phyloP scores from a whole-genome alignment of 2,797 vertebrate genomes.

The Bufotes viridis region DNA sequence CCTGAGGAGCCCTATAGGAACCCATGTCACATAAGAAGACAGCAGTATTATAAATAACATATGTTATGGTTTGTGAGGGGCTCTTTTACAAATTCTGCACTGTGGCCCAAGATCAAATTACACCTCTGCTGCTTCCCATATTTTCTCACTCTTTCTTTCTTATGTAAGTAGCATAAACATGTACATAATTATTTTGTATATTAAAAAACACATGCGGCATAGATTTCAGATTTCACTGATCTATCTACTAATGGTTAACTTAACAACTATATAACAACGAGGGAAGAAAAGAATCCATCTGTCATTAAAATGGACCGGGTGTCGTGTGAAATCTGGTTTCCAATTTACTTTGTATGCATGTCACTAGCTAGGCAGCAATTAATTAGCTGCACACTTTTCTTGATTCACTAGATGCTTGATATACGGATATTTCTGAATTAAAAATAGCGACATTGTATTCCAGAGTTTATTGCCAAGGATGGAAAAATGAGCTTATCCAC shows the following conservation, averaged over 20 bases:
- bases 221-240: neutral
- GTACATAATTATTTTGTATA: neutral
- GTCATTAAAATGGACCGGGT: constrained; percentile 52
- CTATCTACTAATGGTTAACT: constrained; percentile 39
- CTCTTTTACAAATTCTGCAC: neutral
- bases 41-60: neutral
- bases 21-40: neutral
- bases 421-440: constrained; percentile 24
- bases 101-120: neutral
- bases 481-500: neutral
- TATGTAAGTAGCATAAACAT: neutral
- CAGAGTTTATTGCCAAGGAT: neutral
- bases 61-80: neutral
- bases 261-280: constrained; percentile 41
- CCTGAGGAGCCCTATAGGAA: neutral
- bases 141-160: neutral
- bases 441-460: constrained; percentile 1
- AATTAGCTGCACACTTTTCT: constrained; percentile 36
- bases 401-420: constrained; percentile 30
- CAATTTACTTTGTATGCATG: constrained; percentile 36
- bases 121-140: neutral
- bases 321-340: constrained; percentile 46
- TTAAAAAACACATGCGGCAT: neutral
- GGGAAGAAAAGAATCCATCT: constrained; percentile 44
- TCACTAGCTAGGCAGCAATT: constrained; percentile 43